These are phyloP conservation scores for Cheiracanthium punctorium DNA, from an alignment of 2,888 invertebrate genomes.

Conservation along the genomic window DNA sequence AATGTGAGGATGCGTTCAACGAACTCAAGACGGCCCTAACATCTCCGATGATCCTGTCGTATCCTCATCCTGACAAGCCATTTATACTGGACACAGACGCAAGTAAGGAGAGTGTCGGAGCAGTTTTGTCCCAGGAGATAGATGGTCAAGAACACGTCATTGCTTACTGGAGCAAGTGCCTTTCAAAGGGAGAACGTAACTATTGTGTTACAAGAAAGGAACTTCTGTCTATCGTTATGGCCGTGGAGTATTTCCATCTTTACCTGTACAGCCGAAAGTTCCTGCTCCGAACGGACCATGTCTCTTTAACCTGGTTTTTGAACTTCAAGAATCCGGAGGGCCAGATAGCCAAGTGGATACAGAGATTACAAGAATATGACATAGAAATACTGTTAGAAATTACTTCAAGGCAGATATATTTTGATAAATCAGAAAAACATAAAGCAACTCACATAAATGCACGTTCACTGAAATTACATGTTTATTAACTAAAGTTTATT, in stretches of 20 bases:
- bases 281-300: background rate
- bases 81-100: constrained; percentile 17
- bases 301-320: background rate
- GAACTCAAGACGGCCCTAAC: background rate
- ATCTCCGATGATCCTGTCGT: background rate
- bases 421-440: too few species aligned
- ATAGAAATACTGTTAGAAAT: background rate
- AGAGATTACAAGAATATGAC: background rate
- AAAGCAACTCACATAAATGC: too few species aligned
- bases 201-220: constrained; percentile 23
- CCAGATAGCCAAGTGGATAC: background rate
- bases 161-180: constrained; percentile 12
- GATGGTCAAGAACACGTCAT: constrained; percentile 17
- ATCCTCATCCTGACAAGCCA: constrained; percentile 12
- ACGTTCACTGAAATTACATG: too few species aligned
- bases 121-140: constrained; percentile 16
- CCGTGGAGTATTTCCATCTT: background rate
- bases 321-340: background rate
- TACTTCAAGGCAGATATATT: too few species aligned
- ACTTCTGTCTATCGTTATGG: background rate
- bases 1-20: background rate
- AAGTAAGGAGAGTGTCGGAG: background rate
- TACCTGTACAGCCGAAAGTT: background rate
- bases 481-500: too few species aligned
- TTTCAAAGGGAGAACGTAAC: background rate